Conservation (phyloP, 2,797 vertebrate genomes). For the Lutjanus argentimaculatus region DNA sequence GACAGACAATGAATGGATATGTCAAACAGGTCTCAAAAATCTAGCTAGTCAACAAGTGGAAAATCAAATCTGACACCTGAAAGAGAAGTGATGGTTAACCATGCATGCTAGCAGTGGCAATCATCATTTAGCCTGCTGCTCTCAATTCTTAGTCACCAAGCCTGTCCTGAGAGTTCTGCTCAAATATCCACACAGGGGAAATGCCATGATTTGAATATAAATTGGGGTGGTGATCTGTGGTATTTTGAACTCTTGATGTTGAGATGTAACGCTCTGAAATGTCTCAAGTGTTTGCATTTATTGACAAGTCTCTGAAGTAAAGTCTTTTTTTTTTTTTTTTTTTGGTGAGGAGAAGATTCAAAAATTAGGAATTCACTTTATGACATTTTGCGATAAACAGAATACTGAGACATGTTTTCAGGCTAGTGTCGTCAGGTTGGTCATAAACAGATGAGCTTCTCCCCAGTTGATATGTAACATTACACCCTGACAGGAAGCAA, state of each 20-base stretch:
- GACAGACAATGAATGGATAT: constrained; percentile 45
- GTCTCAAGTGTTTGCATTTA: constrained; percentile 17
- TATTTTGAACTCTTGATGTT: constrained; percentile 53
- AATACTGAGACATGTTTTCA: neutral
- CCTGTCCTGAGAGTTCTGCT: constrained; percentile 8
- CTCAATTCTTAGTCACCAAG: constrained; percentile 15
- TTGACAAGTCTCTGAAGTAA: constrained; percentile 23
- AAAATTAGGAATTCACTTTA: neutral
- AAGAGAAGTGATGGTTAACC: constrained; percentile 40
- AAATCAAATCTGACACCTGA: constrained; percentile 71
- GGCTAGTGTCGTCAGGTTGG: neutral
- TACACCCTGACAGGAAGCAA: constrained; percentile 21
- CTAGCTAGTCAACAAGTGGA: constrained; percentile 45
- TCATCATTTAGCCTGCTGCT: constrained; percentile 42
- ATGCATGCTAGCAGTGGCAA: constrained; percentile 23
- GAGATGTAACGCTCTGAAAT: constrained; percentile 32
- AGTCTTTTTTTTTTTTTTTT: constrained; percentile 21
- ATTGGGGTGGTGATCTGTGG: constrained; percentile 56
- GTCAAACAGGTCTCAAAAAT: constrained; percentile 51
- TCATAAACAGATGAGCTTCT: constrained; percentile 23
- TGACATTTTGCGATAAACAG: constrained; percentile 32
- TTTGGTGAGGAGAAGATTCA: constrained; percentile 1
- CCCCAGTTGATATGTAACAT: constrained; percentile 18
- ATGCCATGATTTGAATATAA: constrained; percentile 69
- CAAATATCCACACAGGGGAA: constrained; percentile 31